Conservation (phyloP, 2,113 vertebrate species). For the Pipra filicauda region DNA sequence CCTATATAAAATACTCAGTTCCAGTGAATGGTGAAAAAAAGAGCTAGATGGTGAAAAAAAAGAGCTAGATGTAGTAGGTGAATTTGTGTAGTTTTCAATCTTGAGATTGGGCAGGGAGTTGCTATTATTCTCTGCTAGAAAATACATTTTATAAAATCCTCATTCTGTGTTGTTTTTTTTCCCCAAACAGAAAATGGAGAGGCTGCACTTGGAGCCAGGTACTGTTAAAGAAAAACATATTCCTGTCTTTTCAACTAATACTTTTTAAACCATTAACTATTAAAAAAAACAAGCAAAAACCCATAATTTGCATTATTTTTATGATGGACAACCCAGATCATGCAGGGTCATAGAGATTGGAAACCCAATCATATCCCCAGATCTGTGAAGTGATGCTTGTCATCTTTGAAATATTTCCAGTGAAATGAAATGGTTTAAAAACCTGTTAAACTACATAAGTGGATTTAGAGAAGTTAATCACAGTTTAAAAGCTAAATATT, state of each 20-base stretch:
- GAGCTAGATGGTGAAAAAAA: background rate
- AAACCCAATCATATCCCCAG: conserved; percentile 82
- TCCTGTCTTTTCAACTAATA: conserved; percentile 64
- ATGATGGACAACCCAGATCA: conserved; percentile 66
- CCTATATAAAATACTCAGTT: background rate
- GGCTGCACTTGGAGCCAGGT: conserved; percentile 86
- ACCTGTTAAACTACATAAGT: conserved; percentile 51
- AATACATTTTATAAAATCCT: background rate
- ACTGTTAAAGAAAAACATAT: conserved; percentile 78
- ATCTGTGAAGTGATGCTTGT: conserved; percentile 72
- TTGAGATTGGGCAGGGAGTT: background rate
- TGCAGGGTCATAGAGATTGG: conserved; percentile 83
- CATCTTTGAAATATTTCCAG: conserved; percentile 21
- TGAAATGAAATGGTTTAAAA: conserved; percentile 57
- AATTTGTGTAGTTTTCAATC: background rate
- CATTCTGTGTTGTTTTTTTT: background rate
- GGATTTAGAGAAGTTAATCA: conserved; percentile 22
- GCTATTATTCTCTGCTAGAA: background rate
- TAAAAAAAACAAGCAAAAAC: conserved; percentile 34
- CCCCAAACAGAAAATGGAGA: conserved; percentile 77
- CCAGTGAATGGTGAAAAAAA: background rate
- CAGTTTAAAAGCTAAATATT: conserved; percentile 38
- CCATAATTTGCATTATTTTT: conserved; percentile 62
- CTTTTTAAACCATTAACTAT: conserved; percentile 71
- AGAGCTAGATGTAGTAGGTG: background rate